A percentile compares a stretch with the other conserved stretches of the same genome.
These are phyloP conservation scores for Muscidifurax raptorellus DNA, from an alignment of 1,140 invertebrate species.

Conservation along the genomic window DNA sequence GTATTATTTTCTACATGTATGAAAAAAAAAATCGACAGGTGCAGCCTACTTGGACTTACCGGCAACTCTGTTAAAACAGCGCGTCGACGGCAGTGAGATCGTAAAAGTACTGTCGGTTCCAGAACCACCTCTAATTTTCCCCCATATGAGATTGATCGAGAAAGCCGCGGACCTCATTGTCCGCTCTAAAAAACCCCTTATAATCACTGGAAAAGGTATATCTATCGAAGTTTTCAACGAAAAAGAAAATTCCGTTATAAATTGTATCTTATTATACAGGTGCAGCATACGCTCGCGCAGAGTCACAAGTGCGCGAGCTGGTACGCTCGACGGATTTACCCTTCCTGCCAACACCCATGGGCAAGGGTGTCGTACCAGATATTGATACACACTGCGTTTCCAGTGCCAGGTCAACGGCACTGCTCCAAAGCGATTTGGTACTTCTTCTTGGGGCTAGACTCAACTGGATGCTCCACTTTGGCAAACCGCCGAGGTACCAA, in stretches of 20 bases:
- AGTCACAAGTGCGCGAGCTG: conserved; percentile 82
- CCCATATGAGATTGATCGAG: conserved; percentile 81
- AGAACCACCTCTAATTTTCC: conserved; percentile 81
- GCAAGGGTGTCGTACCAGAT: conserved; percentile 95
- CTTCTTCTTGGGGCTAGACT: conserved; percentile 92
- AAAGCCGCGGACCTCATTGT: conserved; percentile 83
- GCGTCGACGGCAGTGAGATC: conserved; percentile 72
- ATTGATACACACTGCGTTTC: conserved; percentile 85
- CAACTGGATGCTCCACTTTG: conserved; percentile 99
- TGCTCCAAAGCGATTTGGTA: conserved; percentile 92
- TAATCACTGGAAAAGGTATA: conserved; percentile 94
- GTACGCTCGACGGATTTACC: conserved; percentile 86
- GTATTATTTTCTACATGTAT: no score
- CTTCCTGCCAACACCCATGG: conserved; percentile 97
- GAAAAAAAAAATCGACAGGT: conserved; percentile 71
- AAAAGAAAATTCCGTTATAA: conserved; percentile 5
- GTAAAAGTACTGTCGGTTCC: conserved; percentile 72
- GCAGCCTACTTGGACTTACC: conserved; percentile 93
- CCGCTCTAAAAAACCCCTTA: conserved; percentile 86
- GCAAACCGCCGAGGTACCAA: conserved; percentile 88
- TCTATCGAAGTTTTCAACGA: background rate
- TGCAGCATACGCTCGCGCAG: conserved; percentile 88
- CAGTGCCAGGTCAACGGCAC: conserved; percentile 89
- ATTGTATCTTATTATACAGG: conserved; percentile 69
- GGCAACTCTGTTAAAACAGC: conserved; percentile 84